Evolutionary conservation across 1,140 invertebrate genomes (phyloP).

Genomic region (Notospermus geniculatus): DNA sequence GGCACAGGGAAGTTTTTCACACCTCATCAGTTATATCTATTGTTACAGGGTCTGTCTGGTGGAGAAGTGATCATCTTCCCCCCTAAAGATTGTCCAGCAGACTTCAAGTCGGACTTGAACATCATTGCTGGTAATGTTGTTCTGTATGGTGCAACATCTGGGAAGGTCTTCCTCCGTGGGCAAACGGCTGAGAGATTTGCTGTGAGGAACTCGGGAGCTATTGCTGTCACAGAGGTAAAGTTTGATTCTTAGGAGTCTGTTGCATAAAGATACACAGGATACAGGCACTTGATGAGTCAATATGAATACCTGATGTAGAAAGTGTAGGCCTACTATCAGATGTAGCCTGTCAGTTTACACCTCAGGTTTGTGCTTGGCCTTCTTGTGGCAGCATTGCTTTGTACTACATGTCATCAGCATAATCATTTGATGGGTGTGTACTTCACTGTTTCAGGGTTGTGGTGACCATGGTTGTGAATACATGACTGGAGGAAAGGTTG

Average conservation of each 20-base stretch:
- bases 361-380: no score
- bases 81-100: slow-evolving; percentile 75
- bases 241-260: no score
- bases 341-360: no score
- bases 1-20: no score
- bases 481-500: slow-evolving; percentile 92
- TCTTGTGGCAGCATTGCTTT: no score
- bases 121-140: slow-evolving; percentile 98
- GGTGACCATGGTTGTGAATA: slow-evolving; percentile 99
- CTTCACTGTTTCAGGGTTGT: slow-evolving; percentile 67
- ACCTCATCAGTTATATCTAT: slow-evolving; percentile 25
- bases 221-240: slow-evolving; percentile 76
- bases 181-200: slow-evolving; percentile 97
- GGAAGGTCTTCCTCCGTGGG: slow-evolving; percentile 91
- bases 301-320: no score
- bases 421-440: background rate
- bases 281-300: no score
- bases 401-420: no score
- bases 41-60: slow-evolving; percentile 85
- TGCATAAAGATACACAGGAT: no score
- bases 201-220: slow-evolving; percentile 94
- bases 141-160: slow-evolving; percentile 93
- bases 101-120: slow-evolving; percentile 84
- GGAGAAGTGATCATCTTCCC: slow-evolving; percentile 94
- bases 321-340: no score